Conservation (phyloP, 2,888 invertebrate species). For the Elegia similella region DNA sequence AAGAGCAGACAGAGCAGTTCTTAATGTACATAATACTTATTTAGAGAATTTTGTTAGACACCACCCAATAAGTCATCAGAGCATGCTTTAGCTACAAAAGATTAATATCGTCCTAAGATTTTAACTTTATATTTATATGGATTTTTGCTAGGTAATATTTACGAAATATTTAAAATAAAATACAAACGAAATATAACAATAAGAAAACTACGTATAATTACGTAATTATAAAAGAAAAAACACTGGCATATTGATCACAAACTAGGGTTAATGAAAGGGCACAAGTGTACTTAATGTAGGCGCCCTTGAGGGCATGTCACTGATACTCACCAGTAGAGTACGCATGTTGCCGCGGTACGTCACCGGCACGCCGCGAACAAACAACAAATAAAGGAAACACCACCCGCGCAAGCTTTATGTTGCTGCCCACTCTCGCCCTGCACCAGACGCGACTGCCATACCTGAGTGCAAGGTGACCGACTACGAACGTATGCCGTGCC, state of each 20-base stretch:
- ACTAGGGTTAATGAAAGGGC: conserved; percentile 1
- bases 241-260: background rate
- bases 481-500: conserved; percentile 50
- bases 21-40: background rate
- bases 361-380: conserved; percentile 71
- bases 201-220: no score
- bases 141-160: background rate
- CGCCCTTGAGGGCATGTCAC: conserved; percentile 44
- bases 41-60: no score
- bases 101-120: no score
- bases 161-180: background rate
- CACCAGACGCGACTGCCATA: conserved; percentile 73
- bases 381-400: conserved; percentile 77
- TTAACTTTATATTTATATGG: no score
- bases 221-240: background rate
- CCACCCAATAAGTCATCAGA: no score
- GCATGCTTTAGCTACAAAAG: no score
- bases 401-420: conserved; percentile 76
- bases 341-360: conserved; percentile 74
- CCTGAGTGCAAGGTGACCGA: conserved; percentile 76
- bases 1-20: conserved; percentile 19
- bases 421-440: conserved; percentile 79
- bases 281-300: conserved; percentile 36
- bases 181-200: no score
- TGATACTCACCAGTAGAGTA: conserved; percentile 69